Conservation (phyloP, 2,113 vertebrate genomes). For the Lophotis ruficrista region DNA sequence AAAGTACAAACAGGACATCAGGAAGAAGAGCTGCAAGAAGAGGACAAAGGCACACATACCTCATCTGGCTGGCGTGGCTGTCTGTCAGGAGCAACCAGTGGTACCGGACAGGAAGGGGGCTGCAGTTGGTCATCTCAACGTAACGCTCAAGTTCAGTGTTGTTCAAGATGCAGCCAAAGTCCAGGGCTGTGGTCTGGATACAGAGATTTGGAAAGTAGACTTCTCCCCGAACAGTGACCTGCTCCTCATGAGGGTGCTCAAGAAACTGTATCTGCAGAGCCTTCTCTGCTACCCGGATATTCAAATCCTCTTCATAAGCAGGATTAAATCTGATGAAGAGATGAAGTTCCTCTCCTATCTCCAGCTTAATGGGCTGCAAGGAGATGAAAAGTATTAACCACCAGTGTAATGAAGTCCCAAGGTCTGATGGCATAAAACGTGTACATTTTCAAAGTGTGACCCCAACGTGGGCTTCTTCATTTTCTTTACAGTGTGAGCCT, state of each 20-base stretch:
- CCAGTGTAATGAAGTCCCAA: neutral
- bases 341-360: slow-evolving; percentile 51
- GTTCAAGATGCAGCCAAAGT: slow-evolving; percentile 88
- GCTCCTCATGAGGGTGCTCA: slow-evolving; percentile 80
- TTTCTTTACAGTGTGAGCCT: neutral
- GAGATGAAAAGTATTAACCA: neutral
- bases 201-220: slow-evolving; percentile 84
- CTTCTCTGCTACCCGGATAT: slow-evolving; percentile 72
- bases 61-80: slow-evolving; percentile 13
- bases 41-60: slow-evolving; percentile 63
- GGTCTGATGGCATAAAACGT: neutral
- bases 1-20: neutral
- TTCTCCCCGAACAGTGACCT: slow-evolving; percentile 75
- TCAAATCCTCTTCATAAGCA: slow-evolving; percentile 49
- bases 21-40: neutral
- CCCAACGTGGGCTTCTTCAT: accelerated
- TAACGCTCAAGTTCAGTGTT: slow-evolving; percentile 70
- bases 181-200: slow-evolving; percentile 75
- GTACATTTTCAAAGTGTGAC: neutral
- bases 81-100: slow-evolving; percentile 79
- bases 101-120: slow-evolving; percentile 79
- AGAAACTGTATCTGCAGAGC: slow-evolving; percentile 75
- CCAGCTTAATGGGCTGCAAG: slow-evolving; percentile 78
- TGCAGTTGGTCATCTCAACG: slow-evolving; percentile 83
- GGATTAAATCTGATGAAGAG: slow-evolving; percentile 85